Evolutionary conservation across 2,797 vertebrate genomes (phyloP), one percentile per base, ranked within the genome.

Genomic region (Clarias platycephalus): DNA sequence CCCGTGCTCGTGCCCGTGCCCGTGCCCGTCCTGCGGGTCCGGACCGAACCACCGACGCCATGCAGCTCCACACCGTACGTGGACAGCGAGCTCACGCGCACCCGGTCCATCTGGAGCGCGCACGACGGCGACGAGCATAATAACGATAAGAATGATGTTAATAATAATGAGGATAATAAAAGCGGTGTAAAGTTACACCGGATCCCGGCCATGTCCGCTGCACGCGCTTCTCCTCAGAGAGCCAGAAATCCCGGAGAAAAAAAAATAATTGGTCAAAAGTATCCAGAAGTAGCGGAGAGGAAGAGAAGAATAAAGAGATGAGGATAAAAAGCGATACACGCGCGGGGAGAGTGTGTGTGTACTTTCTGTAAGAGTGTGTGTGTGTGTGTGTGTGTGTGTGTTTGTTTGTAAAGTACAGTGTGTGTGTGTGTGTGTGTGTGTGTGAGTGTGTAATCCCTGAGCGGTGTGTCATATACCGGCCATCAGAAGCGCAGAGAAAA

Each of bases 11-110:
- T 53, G 37, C 94, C 95, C 91, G 95, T 53, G 13, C 67, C 49
- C 40, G 92, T 95, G 37, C 94, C 95, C 91, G 95, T 97, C 92
- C 97, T 94, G 88, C 97, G 96, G 84, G 88, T 96, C 84, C 97
- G 95, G 89, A 97, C 95, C 89, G 91, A 92, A 74, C 94, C 91
- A 37, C 91, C 91, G 83, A 88, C 91, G 26, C 87, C 80, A 71
- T 91, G 92, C 55, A 96, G 93, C 86, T 95, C 95, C 81, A 97
- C 93, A 85, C 94, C 96, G 89, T 96, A 95, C 88, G 92, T 90
- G 9, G 93, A 89, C 91, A 93, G 92, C 86, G 95, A 94, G 88
- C 94, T 93, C 89, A 95, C 91, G 26, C 92, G 91, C 88, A 94
- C 82, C 84, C 93, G 92, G 70, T 95, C 94, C 49, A 96, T 94